Percentiles rank a stretch among this genome's conserved stretches.
These are phyloP conservation scores for Hipparchia sbordonii DNA, from an alignment of 2,888 invertebrate species.

Conservation along the genomic window DNA sequence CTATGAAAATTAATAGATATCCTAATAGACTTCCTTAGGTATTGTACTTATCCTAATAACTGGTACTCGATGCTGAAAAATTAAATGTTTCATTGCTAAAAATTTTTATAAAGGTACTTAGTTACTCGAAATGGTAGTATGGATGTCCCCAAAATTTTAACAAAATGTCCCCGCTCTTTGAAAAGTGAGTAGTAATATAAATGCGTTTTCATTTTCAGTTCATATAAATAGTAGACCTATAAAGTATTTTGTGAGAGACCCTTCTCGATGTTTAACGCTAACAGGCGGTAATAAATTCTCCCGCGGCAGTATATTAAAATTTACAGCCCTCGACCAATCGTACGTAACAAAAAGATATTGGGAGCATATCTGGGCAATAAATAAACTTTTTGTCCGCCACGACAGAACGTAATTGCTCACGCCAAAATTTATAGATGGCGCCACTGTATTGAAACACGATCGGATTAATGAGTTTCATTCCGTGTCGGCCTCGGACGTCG, in stretches of 20 bases:
- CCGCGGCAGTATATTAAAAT: conserved; percentile 26
- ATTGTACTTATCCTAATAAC: too few relatives aligned
- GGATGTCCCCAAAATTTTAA: neutral
- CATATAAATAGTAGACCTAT: neutral
- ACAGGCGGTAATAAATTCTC: conserved; percentile 15
- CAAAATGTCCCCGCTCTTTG: neutral
- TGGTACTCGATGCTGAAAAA: neutral
- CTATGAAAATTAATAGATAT: too few relatives aligned
- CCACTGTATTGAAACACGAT: conserved; percentile 57
- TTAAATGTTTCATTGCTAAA: neutral
- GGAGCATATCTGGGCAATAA: conserved; percentile 47
- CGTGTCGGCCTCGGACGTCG: conserved; percentile 32
- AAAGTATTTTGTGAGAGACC: neutral
- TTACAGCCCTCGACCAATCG: conserved; percentile 33
- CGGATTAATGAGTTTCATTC: conserved; percentile 60
- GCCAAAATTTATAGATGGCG: conserved; percentile 57
- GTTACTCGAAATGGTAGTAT: neutral
- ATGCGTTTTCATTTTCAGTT: neutral
- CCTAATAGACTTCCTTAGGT: too few relatives aligned
- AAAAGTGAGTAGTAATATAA: neutral
- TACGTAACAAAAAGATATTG: conserved; percentile 38
- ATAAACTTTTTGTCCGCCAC: conserved; percentile 52
- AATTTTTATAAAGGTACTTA: too few relatives aligned
- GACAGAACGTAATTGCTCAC: conserved; percentile 55
- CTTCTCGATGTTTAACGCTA: conserved; percentile 4